Conservation (phyloP, 2,888 invertebrate genomes). For the Coelinius sp. region DNA sequence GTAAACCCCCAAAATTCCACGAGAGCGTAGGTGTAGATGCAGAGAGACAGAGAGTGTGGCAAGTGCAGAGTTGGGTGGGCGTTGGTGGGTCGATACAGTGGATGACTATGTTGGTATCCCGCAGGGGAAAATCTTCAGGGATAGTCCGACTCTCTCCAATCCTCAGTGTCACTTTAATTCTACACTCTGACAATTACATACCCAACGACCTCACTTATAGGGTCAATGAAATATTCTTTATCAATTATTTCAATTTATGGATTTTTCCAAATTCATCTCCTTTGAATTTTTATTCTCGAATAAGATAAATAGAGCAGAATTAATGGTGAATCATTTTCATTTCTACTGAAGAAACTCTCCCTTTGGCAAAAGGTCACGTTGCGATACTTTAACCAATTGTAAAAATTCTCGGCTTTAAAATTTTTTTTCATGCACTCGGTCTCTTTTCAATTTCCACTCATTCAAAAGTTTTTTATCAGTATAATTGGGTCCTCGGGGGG, state of each 20-base stretch:
- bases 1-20: background rate
- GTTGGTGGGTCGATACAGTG: slow-evolving; percentile 66
- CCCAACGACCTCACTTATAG: background rate
- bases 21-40: background rate
- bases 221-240: background rate
- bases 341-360: background rate
- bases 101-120: slow-evolving; percentile 58
- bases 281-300: no score
- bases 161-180: background rate
- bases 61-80: slow-evolving; percentile 55
- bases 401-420: background rate
- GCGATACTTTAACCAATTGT: slow-evolving; percentile 13
- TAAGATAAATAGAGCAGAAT: slow-evolving; percentile 8
- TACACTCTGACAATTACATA: background rate
- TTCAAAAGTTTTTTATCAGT: background rate
- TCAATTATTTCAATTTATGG: background rate
- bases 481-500: slow-evolving; percentile 11
- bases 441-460: background rate
- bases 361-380: slow-evolving; percentile 5
- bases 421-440: background rate
- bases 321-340: background rate
- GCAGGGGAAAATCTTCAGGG: slow-evolving; percentile 53
- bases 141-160: slow-evolving; percentile 35
- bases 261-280: no score
- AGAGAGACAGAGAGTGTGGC: slow-evolving; percentile 21